A percentile compares a stretch with the other conserved stretches of the same genome.
Conservation (phyloP, 1,140 invertebrate genomes). For the Xylocopa sonorina region DNA sequence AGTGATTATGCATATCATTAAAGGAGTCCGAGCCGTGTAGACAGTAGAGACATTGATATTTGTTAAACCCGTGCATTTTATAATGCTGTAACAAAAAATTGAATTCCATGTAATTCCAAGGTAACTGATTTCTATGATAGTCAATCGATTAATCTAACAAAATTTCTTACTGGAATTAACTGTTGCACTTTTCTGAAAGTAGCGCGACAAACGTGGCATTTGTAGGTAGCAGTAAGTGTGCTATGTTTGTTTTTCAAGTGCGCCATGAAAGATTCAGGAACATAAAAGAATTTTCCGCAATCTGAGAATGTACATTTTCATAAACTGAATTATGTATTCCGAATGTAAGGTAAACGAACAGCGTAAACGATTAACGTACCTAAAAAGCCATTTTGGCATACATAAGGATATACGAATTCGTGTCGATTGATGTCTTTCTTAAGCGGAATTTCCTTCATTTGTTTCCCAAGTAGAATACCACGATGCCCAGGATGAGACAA, state of each 20-base stretch:
- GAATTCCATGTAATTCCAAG: not conserved
- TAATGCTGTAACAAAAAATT: slow-evolving; percentile 74
- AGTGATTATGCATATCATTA: slow-evolving; percentile 79
- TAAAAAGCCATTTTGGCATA: slow-evolving; percentile 68
- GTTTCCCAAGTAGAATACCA: slow-evolving; percentile 52
- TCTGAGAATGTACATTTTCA: slow-evolving; percentile 64
- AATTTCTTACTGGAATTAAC: slow-evolving; percentile 69
- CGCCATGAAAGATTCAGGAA: slow-evolving; percentile 73
- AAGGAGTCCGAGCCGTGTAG: slow-evolving; percentile 76
- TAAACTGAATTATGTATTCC: not conserved
- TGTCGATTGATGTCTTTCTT: slow-evolving; percentile 67
- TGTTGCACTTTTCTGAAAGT: slow-evolving; percentile 55
- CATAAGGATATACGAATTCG: slow-evolving; percentile 71
- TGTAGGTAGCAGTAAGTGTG: slow-evolving; percentile 50
- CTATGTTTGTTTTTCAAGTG: slow-evolving; percentile 77
- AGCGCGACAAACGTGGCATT: slow-evolving; percentile 74
- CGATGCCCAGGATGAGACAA: slow-evolving; percentile 52
- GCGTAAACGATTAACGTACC: slow-evolving; percentile 46
- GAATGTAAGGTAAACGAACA: not conserved
- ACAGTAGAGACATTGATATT: slow-evolving; percentile 83
- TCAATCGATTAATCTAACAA: not conserved
- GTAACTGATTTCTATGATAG: not conserved
- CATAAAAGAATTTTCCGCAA: slow-evolving; percentile 76
- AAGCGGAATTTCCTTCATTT: slow-evolving; percentile 36
- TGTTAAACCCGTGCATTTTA: slow-evolving; percentile 78